phyloP scores from a whole-genome alignment of 2,797 vertebrate species.

The Hemitrygon akajei region DNA sequence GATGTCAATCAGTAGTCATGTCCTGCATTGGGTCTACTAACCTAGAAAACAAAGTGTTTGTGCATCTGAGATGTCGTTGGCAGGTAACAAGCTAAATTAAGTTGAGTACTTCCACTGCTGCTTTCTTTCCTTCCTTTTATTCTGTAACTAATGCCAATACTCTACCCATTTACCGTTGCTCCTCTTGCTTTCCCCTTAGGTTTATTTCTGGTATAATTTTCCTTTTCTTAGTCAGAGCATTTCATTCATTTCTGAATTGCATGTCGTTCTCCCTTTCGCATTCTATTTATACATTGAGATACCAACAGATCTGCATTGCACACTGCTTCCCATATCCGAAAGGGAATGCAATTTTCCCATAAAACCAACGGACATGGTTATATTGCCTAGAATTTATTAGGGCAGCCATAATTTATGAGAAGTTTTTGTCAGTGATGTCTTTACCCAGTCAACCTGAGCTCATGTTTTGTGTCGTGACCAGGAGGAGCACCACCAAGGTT shows the following conservation, averaged over 20 bases:
- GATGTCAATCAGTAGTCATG: neutral
- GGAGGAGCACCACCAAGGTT: too few relatives aligned
- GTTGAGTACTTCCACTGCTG: neutral
- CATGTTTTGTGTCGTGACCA: too few relatives aligned
- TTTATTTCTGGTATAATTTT: neutral
- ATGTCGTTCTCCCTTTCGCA: neutral
- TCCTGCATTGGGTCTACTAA: constrained; percentile 13
- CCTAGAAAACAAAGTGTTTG: neutral
- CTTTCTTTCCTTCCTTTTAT: neutral
- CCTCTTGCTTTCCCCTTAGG: neutral
- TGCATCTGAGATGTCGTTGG: neutral
- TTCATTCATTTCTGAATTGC: neutral
- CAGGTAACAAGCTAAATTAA: constrained; percentile 24
- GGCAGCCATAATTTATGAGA: too few relatives aligned
- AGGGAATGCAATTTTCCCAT: too few relatives aligned
- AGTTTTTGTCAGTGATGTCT: too few relatives aligned
- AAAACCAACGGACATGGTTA: too few relatives aligned
- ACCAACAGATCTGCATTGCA: too few relatives aligned
- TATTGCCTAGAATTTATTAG: too few relatives aligned
- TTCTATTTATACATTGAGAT: neutral
- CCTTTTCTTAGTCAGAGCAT: neutral
- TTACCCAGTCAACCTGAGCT: too few relatives aligned
- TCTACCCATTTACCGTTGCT: neutral
- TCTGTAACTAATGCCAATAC: neutral
- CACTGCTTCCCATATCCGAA: too few relatives aligned